phyloP scores from a whole-genome alignment of 2,888 invertebrate genomes.

The Carabus problematicus region DNA sequence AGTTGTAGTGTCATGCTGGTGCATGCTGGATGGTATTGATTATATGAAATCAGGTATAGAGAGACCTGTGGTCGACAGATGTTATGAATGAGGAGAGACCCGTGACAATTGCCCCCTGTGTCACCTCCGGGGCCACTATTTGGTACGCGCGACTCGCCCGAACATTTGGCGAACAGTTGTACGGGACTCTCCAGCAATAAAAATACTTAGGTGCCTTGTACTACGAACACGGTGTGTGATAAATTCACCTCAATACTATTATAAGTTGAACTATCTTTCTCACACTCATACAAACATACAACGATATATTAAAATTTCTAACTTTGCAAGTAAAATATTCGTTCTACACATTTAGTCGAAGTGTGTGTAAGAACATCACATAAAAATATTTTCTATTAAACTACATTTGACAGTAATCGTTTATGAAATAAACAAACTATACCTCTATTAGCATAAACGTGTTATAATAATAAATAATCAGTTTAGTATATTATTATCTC shows the following conservation, averaged over 20 bases:
- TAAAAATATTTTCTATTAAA: slow-evolving; percentile 2
- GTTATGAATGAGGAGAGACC: slow-evolving; percentile 52
- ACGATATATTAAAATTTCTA: too few relatives aligned
- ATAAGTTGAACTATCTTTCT: too few relatives aligned
- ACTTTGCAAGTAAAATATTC: too few relatives aligned
- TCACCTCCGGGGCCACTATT: slow-evolving; percentile 38
- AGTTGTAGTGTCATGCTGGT: background rate
- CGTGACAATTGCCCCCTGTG: slow-evolving; percentile 40
- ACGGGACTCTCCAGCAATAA: slow-evolving; percentile 24
- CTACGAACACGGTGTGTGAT: too few relatives aligned
- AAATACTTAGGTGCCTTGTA: slow-evolving; percentile 32
- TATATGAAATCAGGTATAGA: slow-evolving; percentile 47
- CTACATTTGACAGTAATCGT: too few relatives aligned
- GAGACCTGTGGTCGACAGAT: slow-evolving; percentile 56
- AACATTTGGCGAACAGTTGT: slow-evolving; percentile 42
- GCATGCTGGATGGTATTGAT: slow-evolving; percentile 13
- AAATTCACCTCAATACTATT: too few relatives aligned
- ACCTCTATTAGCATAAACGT: background rate
- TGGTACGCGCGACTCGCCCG: slow-evolving; percentile 13
- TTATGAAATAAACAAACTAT: background rate
- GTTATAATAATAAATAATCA: background rate
- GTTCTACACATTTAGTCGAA: background rate
- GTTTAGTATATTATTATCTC: too few relatives aligned
- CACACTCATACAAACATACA: too few relatives aligned
- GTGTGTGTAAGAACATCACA: background rate